These are phyloP conservation scores for Euzophera pinguis DNA, from an alignment of 2,888 invertebrate genomes.

Conservation along the genomic window DNA sequence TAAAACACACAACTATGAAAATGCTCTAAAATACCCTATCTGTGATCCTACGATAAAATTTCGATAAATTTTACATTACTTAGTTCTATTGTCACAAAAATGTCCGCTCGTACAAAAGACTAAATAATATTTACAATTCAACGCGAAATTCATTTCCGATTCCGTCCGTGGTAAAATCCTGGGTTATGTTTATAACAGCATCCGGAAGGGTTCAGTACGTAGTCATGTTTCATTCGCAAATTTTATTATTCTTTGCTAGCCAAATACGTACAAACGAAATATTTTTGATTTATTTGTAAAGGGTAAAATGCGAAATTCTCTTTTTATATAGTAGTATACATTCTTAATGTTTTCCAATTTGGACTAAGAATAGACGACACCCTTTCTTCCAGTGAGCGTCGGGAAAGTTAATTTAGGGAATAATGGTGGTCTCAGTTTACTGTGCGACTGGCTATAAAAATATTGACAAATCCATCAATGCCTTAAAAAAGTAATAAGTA, in stretches of 20 bases:
- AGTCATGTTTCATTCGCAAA: conserved; percentile 46
- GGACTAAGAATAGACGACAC: too few relatives aligned
- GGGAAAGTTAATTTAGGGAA: too few relatives aligned
- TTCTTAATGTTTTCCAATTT: too few relatives aligned
- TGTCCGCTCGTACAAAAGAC: neutral
- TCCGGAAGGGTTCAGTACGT: conserved; percentile 41
- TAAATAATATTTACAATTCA: conserved; percentile 1
- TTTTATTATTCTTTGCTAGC: conserved; percentile 33
- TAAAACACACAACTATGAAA: too few relatives aligned
- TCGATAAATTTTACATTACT: too few relatives aligned
- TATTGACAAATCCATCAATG: too few relatives aligned
- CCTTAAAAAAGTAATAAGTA: too few relatives aligned
- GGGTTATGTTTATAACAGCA: conserved; percentile 46
- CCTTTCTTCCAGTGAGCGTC: too few relatives aligned
- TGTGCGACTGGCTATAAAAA: too few relatives aligned
- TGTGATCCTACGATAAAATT: too few relatives aligned
- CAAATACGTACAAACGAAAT: conserved; percentile 24
- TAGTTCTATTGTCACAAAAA: neutral
- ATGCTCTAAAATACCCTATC: too few relatives aligned
- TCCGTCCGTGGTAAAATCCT: conserved; percentile 14
- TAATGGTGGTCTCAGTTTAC: too few relatives aligned
- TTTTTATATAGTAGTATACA: neutral
- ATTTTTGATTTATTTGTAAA: conserved; percentile 26
- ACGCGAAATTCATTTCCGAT: neutral
- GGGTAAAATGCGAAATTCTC: conserved; percentile 8